Evolutionary conservation across 2,113 vertebrate species (phyloP).

Genomic region (Ploceus nigricollis): DNA sequence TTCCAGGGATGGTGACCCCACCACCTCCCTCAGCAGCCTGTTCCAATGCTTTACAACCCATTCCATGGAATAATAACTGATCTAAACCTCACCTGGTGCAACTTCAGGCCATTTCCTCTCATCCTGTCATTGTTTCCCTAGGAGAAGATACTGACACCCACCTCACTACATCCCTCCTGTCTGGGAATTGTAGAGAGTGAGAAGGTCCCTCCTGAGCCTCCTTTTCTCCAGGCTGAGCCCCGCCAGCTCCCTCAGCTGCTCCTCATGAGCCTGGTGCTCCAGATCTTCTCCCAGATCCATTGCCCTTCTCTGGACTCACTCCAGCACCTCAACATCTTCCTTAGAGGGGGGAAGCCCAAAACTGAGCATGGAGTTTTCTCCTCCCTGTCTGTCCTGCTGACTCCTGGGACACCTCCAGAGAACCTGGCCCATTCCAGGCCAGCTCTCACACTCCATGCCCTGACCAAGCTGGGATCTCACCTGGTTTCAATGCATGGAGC

Average conservation of each 20-base stretch:
- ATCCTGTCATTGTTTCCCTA: background rate
- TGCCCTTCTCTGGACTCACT: background rate
- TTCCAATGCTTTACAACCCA: background rate
- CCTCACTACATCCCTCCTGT: background rate
- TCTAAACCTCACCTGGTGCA: background rate
- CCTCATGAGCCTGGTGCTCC: background rate
- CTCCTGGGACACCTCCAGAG: background rate
- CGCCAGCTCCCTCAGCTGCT: background rate
- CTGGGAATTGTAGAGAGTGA: background rate
- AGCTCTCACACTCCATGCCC: background rate
- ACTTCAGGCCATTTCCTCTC: background rate
- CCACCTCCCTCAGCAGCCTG: background rate
- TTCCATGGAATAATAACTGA: background rate
- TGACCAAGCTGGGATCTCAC: background rate
- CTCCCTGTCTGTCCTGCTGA: background rate
- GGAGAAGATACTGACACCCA: background rate
- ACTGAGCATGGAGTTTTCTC: background rate
- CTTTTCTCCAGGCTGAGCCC: background rate
- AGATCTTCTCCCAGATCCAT: no score
- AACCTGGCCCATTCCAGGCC: background rate
- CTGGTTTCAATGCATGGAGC: rapidly evolving
- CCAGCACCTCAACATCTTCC: background rate
- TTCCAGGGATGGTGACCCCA: background rate
- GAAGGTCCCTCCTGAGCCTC: background rate
- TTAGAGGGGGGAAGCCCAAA: background rate